Base-by-base conservation (phyloP, 37 sponge, comb jelly and placozoan species). In the Amphimedon queenslandica region DNA sequence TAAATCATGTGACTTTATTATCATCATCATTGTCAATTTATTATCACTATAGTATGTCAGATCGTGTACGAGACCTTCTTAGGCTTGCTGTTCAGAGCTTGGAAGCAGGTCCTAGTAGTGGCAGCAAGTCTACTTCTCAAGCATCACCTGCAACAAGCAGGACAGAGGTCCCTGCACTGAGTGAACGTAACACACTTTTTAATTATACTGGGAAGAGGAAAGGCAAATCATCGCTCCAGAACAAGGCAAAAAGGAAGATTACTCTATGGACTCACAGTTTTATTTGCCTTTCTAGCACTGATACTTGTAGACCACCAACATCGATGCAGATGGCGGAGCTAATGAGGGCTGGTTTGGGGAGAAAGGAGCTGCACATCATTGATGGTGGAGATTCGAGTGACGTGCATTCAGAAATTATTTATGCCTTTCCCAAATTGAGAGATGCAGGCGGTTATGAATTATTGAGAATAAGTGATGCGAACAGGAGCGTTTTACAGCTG, bases 361-460 rank as follows among this genome's bases (percentile, higher is more conserved):
- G 39, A 2, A 38, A 32, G n/a, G 3, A 70, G n/a, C 33, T 80
- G 16, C 16, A 34, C 20, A 2, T 80, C 2, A 30, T 63, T 69
- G 63, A 61, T 37, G 39, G 27, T 37, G 80, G 40, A 6, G 72
- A 70, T 2, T 23, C 38, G 27, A 2, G 3, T 4, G 79, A 67
- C 2, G 36, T 80, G 21, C 72, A 60, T 28, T 41, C 43, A 11
- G 65, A 30, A 1, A 61, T 80, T 1, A 40, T 60, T 31, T 24
- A 37, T 37, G 64, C 71, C 6, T 80, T 71, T 31, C 72, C 80
- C 0, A 3, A 27, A 1, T 37, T 80, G 34, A 11, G 2, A 30
- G 72, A 70, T n/a, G 80, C 51, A 42, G 79, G 79, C 13, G 79
- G 79, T 2, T 68, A 58, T 31, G 70, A 78, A 53, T 40, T 78